Evolutionary conservation across 1,140 invertebrate species (phyloP).

Genomic region (Drosophila neocordata): DNA sequence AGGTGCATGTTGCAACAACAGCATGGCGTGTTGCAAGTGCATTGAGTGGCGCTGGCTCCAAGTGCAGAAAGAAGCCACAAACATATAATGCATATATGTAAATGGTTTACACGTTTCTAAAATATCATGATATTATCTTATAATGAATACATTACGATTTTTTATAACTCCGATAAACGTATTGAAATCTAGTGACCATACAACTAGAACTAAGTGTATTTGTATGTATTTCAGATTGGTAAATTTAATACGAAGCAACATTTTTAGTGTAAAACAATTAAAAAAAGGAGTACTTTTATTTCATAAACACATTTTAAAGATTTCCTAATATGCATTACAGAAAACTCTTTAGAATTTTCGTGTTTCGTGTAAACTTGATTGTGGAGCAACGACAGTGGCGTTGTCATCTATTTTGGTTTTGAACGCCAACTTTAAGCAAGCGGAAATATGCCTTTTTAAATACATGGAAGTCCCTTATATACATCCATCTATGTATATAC

Average conservation of each 20-base stretch:
- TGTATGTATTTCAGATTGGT: no score
- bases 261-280: no score
- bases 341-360: no score
- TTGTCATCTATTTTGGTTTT: conserved; percentile 73
- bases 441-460: conserved; percentile 65
- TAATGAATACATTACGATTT: no score
- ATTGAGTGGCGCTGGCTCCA: conserved; percentile 62
- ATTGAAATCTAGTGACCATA: no score
- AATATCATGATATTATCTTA: background rate
- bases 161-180: no score
- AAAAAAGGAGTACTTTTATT: no score
- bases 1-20: conserved; percentile 64
- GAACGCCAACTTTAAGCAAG: conserved; percentile 58
- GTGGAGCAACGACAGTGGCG: conserved; percentile 30
- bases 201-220: no score
- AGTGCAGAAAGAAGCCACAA: conserved; percentile 70
- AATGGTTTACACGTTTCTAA: conserved; percentile 15
- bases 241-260: no score
- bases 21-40: conserved; percentile 60
- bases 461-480: conserved; percentile 25
- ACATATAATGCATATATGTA: conserved; percentile 42
- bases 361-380: conserved; percentile 28
- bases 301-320: no score
- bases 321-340: no score
- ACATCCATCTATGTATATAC: background rate